Evolutionary conservation across 2,113 vertebrate species (phyloP), one percentile per base, ranked within the genome.

Genomic region (Chitala chitala): DNA sequence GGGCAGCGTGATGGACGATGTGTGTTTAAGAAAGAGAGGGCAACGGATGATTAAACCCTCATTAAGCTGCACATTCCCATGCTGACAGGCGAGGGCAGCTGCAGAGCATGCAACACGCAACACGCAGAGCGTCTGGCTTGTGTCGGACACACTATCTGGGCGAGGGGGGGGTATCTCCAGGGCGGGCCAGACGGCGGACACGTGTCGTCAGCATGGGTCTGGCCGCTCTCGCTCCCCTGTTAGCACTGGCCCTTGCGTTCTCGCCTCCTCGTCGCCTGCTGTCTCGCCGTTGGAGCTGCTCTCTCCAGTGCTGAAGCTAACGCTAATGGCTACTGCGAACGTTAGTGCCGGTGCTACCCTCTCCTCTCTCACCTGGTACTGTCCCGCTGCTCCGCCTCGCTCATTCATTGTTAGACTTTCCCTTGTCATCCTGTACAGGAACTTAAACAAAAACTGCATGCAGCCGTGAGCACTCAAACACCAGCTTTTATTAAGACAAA

Each of bases 21-120:
- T 68, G 64, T 46, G 64, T 68, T 68, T 68, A 68, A 68, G 64
- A 68, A 46, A 22, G 42, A 68, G 46, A 68, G 46, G 40, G 46
- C 40, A 68, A 42, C 64, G 26, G 48, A 54, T 63, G 42, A 73
- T 73, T 73, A 73, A 73, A 73, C 42, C 38, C 56, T 63, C 55
- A 73, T 61, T 73, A 61, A 46, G 71, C 24, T 26, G 22, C 10
- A 1, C 42, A 73, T 73, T 73, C 42, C 58, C 71, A 73, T 24
- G 42, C 42, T 73, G 71, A 73, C 71, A 50, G 58, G 71, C 58
- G 42, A 63, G 26, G 31, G 71, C 71, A 61, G 71, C 71, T 73
- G 71, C 55, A 22, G 10, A 26, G 58, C 58, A 38, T 42, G 50
- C 24, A 50, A 7, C 20, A 4, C 51, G 7, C 69, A 10, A 29